Base-by-base conservation (phyloP, 1,140 invertebrate genomes). In the Trichoplusia ni region DNA sequence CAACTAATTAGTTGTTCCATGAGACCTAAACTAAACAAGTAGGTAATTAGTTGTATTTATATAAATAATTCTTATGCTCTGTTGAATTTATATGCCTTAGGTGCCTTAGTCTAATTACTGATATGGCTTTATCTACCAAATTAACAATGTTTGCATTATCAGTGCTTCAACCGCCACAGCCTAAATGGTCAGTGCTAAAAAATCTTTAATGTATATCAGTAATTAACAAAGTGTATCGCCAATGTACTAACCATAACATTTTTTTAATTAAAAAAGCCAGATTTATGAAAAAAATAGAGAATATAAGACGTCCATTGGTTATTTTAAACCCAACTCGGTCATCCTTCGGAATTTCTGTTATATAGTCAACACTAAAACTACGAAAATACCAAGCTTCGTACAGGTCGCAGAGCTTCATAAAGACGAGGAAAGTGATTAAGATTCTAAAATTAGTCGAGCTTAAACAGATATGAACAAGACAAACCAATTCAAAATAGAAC, bases 101-200 rank as follows among this genome's bases (percentile, higher is more conserved):
- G 29, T 56, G 9, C 27, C 9, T 42, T 33, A 14, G 29, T 47
- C 51, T 33, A 64, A 64, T 47, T 27, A 54, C 27, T 16, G 16
- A 58, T 29, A 59, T 64, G 40, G 21, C 37, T 23, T 47, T 69
- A 65, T 56, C 51, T n/a, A 42, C 13, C 27, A 65, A 56, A 65
- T 65, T 62, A 65, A 58, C 44, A 18, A 27, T 59, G 51, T 62
- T 44, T 37, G 58, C 44, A 47, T 47, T 29, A 31, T 44, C 62
- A 23, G 38, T 61, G 63, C 67, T 18, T 54, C 56, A 60, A 56
- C 14, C 51, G 19, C 58, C 63, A 51, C 19, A 63, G 14, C 44
- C 56, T 40, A 14, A 25, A 69, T 65, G 14, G 35, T 54, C 54
- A 68, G 42, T 63, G 47, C 37, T n/a, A 21, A 6, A 8, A 13